phyloP scores from a whole-genome alignment of 2,888 invertebrate species.

The Clitarchus hookeri region DNA sequence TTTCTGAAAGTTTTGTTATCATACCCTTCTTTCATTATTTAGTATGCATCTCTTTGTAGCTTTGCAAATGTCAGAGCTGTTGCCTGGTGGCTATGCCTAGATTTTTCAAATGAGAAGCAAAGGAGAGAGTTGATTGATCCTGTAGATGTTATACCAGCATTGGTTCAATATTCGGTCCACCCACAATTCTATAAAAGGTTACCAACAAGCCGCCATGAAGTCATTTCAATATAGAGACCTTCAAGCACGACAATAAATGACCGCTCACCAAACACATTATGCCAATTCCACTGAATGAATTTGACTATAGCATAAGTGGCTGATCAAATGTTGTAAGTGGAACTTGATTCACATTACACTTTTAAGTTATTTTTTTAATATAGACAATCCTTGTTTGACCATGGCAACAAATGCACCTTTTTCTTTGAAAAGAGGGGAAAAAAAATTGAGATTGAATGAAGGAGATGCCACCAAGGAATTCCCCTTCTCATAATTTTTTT shows the following conservation, averaged over 20 bases:
- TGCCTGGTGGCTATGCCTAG: not conserved
- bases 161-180: not conserved
- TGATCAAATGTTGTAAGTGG: constrained; percentile 10
- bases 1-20: not conserved
- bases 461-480: too few species aligned
- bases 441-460: too few species aligned
- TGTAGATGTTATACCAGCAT: constrained; percentile 17
- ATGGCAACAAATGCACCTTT: not conserved
- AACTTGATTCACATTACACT: constrained; percentile 7
- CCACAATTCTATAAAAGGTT: not conserved
- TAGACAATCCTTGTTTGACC: not conserved
- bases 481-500: too few species aligned
- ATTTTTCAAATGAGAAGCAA: constrained; percentile 20
- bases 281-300: not conserved
- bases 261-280: too few species aligned
- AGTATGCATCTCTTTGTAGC: constrained; percentile 11
- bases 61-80: not conserved
- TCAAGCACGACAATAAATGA: too few species aligned
- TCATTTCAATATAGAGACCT: too few species aligned
- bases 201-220: not conserved
- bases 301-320: not conserved
- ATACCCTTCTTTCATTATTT: not conserved
- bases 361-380: not conserved
- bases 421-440: too few species aligned
- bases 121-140: not conserved